Base-by-base conservation (phyloP, 2,797 vertebrate genomes). In the Microcaecilia unicolor region DNA sequence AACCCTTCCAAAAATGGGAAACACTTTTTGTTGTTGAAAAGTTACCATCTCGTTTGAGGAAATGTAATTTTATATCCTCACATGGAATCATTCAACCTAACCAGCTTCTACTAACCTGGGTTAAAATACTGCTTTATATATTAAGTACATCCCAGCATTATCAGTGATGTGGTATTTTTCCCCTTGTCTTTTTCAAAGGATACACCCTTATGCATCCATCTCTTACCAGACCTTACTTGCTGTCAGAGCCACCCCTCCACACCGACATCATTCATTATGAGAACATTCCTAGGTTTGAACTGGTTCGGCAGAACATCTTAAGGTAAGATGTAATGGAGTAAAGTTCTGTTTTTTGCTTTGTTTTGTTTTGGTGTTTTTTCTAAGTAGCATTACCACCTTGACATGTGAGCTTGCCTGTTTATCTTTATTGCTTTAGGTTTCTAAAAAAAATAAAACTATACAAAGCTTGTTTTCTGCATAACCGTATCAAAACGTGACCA, bases 121-220 rank as follows among this genome's bases (percentile, higher is more conserved):
- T n/a, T n/a, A n/a, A n/a, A n/a, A n/a, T n/a, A n/a, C 23, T 6
- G n/a, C 1, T 5, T 9, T 13, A 14, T 31, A 5, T 4, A 2
- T 0, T 28, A 2, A 0, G 6, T 5, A 22, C 9, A 6, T 6
- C 7, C 28, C 16, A 9, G 7, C 15, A 4, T 0, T 2, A 4
- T 1, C 15, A 6, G 3, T 9, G 15, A 10, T 1, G 5, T n/a
- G n/a, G n/a, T n/a, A 0, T 19, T 0, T 45, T 6, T 8, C 9
- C 37, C 10, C 14, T 36, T 29, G 28, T 45, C 52, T 40, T 70
- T 33, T 39, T 74, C 61, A 25, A 42, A 98, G 96, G 96, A 2
- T 99, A 97, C 70, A 98, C 94, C n/a, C 78, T 99, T 61, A 98
- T 98, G 94, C 96, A 98, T 44, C 96, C 96, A 0, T 99, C 96